phyloP scores from a whole-genome alignment of 2,113 vertebrate genomes.

The Perca schrenkii region DNA sequence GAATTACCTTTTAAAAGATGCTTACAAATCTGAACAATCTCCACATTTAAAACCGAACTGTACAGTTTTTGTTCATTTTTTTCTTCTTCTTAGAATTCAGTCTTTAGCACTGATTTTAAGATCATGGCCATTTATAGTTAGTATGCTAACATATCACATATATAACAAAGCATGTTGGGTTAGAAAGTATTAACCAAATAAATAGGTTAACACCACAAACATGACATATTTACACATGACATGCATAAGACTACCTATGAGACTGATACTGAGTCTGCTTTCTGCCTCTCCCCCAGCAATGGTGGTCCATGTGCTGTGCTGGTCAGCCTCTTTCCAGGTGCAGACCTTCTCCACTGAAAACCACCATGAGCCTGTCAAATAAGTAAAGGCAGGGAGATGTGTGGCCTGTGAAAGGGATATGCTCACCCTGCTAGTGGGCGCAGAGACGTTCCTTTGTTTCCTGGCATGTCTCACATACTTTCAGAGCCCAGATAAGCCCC shows the following conservation, averaged over 20 bases:
- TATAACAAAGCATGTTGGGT: neutral
- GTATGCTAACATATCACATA: neutral
- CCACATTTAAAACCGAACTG: neutral
- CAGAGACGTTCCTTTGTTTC: slow-evolving; percentile 94
- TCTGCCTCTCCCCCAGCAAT: slow-evolving; percentile 20
- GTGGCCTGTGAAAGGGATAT: slow-evolving; percentile 95
- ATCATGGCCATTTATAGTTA: neutral
- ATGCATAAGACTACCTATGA: neutral
- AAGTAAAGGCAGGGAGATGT: slow-evolving; percentile 92
- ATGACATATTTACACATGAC: neutral
- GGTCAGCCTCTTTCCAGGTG: slow-evolving; percentile 64
- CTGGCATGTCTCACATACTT: slow-evolving; percentile 96
- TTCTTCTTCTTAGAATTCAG: neutral
- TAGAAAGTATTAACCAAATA: neutral
- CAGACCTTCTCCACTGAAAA: slow-evolving; percentile 56
- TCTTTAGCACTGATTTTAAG: neutral
- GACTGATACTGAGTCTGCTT: slow-evolving; percentile 10
- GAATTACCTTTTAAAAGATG: neutral
- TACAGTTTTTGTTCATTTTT: neutral
- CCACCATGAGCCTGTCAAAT: slow-evolving; percentile 87
- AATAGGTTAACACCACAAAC: neutral
- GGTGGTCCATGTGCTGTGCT: slow-evolving; percentile 12
- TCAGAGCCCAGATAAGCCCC: slow-evolving; percentile 92
- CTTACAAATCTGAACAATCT: neutral
- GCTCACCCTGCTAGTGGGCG: slow-evolving; percentile 85